These are phyloP conservation scores for Lota lota DNA, from an alignment of 2,113 vertebrate species.

Conservation along the genomic window DNA sequence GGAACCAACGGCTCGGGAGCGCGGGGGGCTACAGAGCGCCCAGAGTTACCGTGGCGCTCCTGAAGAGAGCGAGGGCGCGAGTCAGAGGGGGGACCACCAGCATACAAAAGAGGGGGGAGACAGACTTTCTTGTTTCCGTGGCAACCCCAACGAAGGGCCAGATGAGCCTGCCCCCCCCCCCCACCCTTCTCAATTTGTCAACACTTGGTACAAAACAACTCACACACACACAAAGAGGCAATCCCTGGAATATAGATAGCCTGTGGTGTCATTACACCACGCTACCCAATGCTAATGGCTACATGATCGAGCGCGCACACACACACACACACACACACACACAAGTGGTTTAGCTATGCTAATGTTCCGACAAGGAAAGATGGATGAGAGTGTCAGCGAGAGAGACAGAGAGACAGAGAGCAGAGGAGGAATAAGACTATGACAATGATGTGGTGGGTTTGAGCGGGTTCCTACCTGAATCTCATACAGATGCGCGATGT, in stretches of 20 bases:
- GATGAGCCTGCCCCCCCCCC: conserved; percentile 49
- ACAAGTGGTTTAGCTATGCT: too few relatives aligned
- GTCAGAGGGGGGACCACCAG: conserved; percentile 46
- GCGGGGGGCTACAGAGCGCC: too few relatives aligned
- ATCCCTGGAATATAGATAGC: conserved; percentile 24
- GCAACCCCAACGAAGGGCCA: conserved; percentile 58
- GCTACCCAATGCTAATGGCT: too few relatives aligned
- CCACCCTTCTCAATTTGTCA: conserved; percentile 44
- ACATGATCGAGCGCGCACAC: too few relatives aligned
- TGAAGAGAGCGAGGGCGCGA: conserved; percentile 9
- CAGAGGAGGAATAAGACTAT: background rate
- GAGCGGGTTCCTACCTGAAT: conserved; percentile 88
- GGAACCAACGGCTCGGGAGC: conserved; percentile 6
- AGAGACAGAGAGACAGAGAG: background rate
- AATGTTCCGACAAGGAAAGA: background rate
- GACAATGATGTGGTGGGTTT: background rate
- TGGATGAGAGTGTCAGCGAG: background rate
- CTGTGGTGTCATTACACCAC: too few relatives aligned
- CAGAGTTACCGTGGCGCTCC: background rate
- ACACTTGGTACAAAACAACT: conserved; percentile 30
- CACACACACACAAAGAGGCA: conserved; percentile 21
- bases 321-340: too few relatives aligned
- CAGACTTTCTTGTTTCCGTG: conserved; percentile 69
- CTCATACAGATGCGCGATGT: conserved; percentile 99
- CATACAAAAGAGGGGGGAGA: conserved; percentile 60